phyloP scores from a whole-genome alignment of 2,113 vertebrate species.

The Cinclus cinclus region DNA sequence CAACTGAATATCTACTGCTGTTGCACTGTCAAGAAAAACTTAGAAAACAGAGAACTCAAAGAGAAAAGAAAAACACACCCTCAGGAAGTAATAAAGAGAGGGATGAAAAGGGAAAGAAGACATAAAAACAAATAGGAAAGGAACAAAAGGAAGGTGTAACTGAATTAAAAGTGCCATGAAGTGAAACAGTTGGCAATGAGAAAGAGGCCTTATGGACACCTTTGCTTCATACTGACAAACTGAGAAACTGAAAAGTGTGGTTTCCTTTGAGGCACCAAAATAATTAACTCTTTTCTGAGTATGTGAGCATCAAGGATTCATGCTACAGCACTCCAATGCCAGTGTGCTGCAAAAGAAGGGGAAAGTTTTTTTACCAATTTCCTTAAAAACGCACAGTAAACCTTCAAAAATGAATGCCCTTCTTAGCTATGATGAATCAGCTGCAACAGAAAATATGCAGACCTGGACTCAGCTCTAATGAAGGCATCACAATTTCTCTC shows the following conservation, averaged over 20 bases:
- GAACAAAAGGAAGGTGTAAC: conserved; percentile 11
- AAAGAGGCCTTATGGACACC: neutral
- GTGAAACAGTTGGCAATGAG: neutral
- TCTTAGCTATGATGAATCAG: neutral
- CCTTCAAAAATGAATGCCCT: neutral
- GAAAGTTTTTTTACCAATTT: neutral
- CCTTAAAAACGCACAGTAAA: neutral
- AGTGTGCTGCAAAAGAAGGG: rapidly evolving
- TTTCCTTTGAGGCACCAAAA: neutral
- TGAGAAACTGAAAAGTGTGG: neutral
- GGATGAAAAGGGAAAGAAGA: neutral
- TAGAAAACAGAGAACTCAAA: neutral
- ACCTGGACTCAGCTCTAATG: neutral
- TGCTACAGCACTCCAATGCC: neutral
- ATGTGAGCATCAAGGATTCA: neutral
- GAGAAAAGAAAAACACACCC: neutral
- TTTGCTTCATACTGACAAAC: neutral
- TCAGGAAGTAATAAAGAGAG: neutral
- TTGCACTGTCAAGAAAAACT: neutral
- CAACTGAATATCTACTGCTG: neutral
- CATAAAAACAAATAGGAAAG: neutral
- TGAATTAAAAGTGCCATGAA: neutral
- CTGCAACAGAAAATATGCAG: neutral
- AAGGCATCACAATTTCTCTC: neutral
- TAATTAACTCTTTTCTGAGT: neutral